A percentile compares a stretch with the other conserved stretches of the same genome.
These are phyloP conservation scores for Caiman crocodilus DNA, from an alignment of 2,797 vertebrate species.

Conservation along the genomic window DNA sequence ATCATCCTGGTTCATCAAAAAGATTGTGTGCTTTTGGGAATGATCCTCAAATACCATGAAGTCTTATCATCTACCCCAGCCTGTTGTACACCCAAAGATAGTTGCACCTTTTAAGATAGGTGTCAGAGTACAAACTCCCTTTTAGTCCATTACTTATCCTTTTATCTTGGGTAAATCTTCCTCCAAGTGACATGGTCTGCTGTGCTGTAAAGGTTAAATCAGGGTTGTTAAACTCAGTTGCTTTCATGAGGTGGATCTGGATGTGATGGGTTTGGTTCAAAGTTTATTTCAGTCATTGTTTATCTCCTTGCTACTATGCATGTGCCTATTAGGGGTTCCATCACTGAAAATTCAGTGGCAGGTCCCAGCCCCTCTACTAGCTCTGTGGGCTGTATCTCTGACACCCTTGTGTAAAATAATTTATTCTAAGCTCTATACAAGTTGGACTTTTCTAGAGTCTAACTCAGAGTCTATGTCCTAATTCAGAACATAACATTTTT, in stretches of 20 bases:
- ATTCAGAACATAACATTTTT: neutral
- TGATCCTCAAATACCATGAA: neutral
- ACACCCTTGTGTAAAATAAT: neutral
- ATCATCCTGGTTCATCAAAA: neutral
- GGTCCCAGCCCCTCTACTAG: no score
- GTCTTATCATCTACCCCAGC: neutral
- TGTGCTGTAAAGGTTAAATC: neutral
- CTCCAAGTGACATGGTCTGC: neutral
- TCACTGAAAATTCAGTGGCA: no score
- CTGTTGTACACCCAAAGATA: neutral
- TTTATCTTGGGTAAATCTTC: neutral
- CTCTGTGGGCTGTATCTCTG: no score
- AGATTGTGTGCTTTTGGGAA: neutral
- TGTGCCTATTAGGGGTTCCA: no score
- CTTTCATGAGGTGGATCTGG: no score
- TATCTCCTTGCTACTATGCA: no score
- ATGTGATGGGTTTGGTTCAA: no score
- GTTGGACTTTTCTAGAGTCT: neutral
- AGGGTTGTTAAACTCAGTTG: no score
- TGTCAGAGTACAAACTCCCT: neutral
- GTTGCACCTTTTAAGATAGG: neutral
- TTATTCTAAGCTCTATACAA: neutral
- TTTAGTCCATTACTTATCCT: constrained; percentile 1
- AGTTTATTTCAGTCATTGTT: no score
- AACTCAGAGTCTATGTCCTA: neutral